Conservation (phyloP, 1,140 invertebrate species). For the Bombyx mori region DNA sequence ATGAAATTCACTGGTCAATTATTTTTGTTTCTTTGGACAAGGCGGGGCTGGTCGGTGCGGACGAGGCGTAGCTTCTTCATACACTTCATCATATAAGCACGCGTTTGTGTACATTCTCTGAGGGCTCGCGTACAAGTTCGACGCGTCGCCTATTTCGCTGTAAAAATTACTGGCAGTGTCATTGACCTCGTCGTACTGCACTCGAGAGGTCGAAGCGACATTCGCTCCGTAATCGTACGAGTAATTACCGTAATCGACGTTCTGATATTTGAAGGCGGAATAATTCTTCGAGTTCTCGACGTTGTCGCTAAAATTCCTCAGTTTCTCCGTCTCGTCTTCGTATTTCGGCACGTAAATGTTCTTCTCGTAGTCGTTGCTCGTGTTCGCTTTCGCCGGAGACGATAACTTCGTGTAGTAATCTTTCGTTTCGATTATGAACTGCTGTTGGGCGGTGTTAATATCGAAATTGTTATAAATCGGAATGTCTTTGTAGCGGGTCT, state of each 20-base stretch:
- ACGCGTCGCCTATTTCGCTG: slow-evolving; percentile 44
- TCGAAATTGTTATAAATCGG: slow-evolving; percentile 53
- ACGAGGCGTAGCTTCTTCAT: slow-evolving; percentile 32
- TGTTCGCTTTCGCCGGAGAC: slow-evolving; percentile 30
- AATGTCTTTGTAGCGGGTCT: slow-evolving; percentile 36
- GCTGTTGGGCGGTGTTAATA: slow-evolving; percentile 41
- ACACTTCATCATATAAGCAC: slow-evolving; percentile 54
- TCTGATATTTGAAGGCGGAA: slow-evolving; percentile 54
- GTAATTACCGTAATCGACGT: slow-evolving; percentile 38
- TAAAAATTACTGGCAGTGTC: slow-evolving; percentile 49
- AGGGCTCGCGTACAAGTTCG: slow-evolving; percentile 13
- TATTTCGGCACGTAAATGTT: slow-evolving; percentile 58
- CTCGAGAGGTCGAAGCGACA: slow-evolving; percentile 26
- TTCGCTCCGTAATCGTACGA: slow-evolving; percentile 13
- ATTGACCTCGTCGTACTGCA: slow-evolving; percentile 43
- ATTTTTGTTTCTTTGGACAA: slow-evolving; percentile 34
- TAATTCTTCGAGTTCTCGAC: slow-evolving; percentile 61
- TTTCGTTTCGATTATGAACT: slow-evolving; percentile 50
- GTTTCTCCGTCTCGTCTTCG: slow-evolving; percentile 47
- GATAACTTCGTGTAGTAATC: slow-evolving; percentile 62
- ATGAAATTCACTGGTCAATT: background rate
- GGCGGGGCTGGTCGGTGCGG: slow-evolving; percentile 61
- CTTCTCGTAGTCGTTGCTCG: slow-evolving; percentile 45
- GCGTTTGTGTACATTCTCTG: slow-evolving; percentile 24
- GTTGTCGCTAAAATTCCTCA: slow-evolving; percentile 51